A percentile compares a stretch with the other conserved stretches of the same genome.
Evolutionary conservation across 2,888 invertebrate genomes (phyloP).

Genomic region (Branchipolynoe longqiensis): DNA sequence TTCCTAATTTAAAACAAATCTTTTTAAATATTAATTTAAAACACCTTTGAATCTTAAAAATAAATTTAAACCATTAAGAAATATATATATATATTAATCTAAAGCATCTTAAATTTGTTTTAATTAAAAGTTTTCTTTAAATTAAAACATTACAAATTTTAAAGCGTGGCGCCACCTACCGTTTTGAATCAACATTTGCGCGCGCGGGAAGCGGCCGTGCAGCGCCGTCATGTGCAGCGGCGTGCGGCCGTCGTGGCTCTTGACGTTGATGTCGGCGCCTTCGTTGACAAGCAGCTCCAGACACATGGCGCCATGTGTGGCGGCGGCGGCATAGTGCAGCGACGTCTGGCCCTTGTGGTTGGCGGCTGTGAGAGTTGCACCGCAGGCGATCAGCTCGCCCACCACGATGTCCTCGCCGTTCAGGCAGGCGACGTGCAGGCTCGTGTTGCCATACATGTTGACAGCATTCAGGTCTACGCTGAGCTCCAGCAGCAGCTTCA

Average conservation of each 20-base stretch:
- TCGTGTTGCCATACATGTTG: slow-evolving; percentile 85
- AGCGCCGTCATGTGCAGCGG: slow-evolving; percentile 87
- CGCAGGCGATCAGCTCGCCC: slow-evolving; percentile 83
- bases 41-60: background rate
- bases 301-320: slow-evolving; percentile 85
- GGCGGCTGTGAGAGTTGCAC: slow-evolving; percentile 83
- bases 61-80: no score
- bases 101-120: no score
- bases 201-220: slow-evolving; percentile 86
- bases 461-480: slow-evolving; percentile 85
- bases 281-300: slow-evolving; percentile 84
- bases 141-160: no score
- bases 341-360: slow-evolving; percentile 85
- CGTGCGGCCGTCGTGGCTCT: slow-evolving; percentile 84
- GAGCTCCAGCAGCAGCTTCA: slow-evolving; percentile 83
- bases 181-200: slow-evolving; percentile 85
- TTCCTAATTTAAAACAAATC: background rate
- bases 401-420: slow-evolving; percentile 85
- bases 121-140: no score
- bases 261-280: slow-evolving; percentile 84
- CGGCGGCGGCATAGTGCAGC: slow-evolving; percentile 85
- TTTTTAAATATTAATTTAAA: background rate
- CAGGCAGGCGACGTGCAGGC: slow-evolving; percentile 84
- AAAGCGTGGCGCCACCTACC: slow-evolving; percentile 83
- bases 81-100: no score